Base-by-base conservation (phyloP, 2,888 invertebrate species). In the Epirrhoe alternata region DNA sequence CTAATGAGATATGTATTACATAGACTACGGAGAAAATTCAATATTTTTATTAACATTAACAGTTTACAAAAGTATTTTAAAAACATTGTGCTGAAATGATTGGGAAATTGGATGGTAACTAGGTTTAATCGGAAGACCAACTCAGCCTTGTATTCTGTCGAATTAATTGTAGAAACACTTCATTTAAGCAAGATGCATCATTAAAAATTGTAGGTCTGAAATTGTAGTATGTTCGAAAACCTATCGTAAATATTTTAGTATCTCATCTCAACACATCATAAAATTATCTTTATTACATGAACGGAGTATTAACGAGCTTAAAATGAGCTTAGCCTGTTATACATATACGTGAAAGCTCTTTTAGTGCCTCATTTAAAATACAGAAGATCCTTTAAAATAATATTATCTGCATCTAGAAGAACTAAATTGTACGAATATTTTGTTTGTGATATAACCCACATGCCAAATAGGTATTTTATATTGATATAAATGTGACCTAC, bases 211-310 rank as follows among this genome's bases (percentile, higher is more conserved):
- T 24, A 24, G 24, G 24, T 24, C 24, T 24, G 24, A 24, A 24
- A 42, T 42, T 42, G 38, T 42, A 12, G 38, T 12, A 12, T 59
- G 38, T 38, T 56, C 56, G 16, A 56, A 56, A n/a, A n/a, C 16
- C 31, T 33, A 51, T 53, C 57, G 47, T 64, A 58, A 58, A 64
- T 53, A 64, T 63, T 62, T 63, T 52, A 63, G 45, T 52, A 63
- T 50, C 60, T 16, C 38, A 53, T 33, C 42, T 51, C 24, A 54
- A 24, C 50, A 38, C 31, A 45, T 12, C 38, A 12, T 42, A 42
- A 42, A 54, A 55, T 42, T 38, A 42, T 49, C 38, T 59, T 64
- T 58, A 55, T 59, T 54, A 49, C 38, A 52, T 61, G 24, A 50
- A 31, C 59, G 17, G 30, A 38, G 45, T 57, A 57, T 42, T 52